These are phyloP conservation scores for Armadillidium nasatum DNA, from an alignment of 1,140 invertebrate species.

Conservation along the genomic window DNA sequence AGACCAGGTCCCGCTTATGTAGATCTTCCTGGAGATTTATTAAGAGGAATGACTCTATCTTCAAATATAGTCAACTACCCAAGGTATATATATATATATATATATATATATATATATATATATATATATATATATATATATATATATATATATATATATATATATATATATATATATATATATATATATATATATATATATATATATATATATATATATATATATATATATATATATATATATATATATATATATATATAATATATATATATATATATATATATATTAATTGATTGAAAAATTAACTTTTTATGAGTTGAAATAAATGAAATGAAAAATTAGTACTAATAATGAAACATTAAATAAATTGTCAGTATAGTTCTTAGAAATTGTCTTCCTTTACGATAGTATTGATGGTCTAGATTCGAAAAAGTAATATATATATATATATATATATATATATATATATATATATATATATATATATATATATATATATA, in stretches of 20 bases:
- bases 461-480: not conserved
- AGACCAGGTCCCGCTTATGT: constrained; percentile 81
- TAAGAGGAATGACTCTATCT: constrained; percentile 55
- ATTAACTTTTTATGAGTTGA: too few relatives aligned
- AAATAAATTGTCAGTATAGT: too few relatives aligned
- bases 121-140: too few relatives aligned
- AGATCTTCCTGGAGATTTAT: constrained; percentile 80
- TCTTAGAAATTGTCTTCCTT: too few relatives aligned
- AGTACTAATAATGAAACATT: too few relatives aligned
- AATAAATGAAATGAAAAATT: too few relatives aligned
- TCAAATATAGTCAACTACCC: constrained; percentile 50
- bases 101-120: too few relatives aligned
- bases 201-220: not conserved
- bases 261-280: too few relatives aligned
- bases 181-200: not conserved
- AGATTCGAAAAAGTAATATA: too few relatives aligned
- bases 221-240: not conserved
- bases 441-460: not conserved
- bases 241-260: not conserved
- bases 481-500: not conserved
- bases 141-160: not conserved
- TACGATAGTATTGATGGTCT: too few relatives aligned
- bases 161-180: not conserved
- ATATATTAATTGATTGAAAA: too few relatives aligned
- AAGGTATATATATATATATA: constrained; percentile 46